Percentiles rank a stretch among this genome's conserved stretches.
Evolutionary conservation across 2,888 invertebrate species (phyloP).

Genomic region (Pharmacophagus antenor): DNA sequence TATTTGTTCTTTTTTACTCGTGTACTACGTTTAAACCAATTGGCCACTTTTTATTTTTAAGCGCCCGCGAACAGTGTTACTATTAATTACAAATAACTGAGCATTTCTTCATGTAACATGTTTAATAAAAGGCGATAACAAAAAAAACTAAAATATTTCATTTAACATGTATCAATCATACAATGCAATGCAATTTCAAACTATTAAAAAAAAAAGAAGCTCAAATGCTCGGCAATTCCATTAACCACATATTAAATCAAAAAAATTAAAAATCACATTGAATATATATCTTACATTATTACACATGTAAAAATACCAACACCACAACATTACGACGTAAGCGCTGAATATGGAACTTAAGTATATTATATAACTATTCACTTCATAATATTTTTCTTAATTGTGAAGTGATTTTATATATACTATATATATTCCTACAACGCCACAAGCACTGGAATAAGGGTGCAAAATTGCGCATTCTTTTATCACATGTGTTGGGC

Average conservation of each 20-base stretch:
- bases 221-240: constrained; percentile 26
- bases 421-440: constrained; percentile 60
- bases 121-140: constrained; percentile 1
- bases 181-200: not conserved
- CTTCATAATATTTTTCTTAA: constrained; percentile 39
- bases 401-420: constrained; percentile 53
- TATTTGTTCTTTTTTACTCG: constrained; percentile 3
- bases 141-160: not conserved
- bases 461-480: constrained; percentile 67
- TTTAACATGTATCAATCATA: not conserved
- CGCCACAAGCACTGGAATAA: constrained; percentile 75
- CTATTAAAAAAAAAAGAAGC: constrained; percentile 13
- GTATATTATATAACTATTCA: constrained; percentile 23
- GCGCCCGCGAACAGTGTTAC: constrained; percentile 31
- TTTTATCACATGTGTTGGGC: constrained; percentile 49
- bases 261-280: constrained; percentile 23
- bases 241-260: constrained; percentile 10
- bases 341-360: constrained; percentile 28
- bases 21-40: not conserved
- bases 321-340: constrained; percentile 35
- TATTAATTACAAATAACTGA: constrained; percentile 26
- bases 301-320: constrained; percentile 34
- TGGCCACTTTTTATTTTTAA: constrained; percentile 21
- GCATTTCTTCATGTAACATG: constrained; percentile 29
- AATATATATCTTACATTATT: constrained; percentile 32